Percentiles rank a stretch among this genome's conserved stretches.
phyloP scores from a whole-genome alignment of 2,888 invertebrate species.

The Ormyrus nitidulus region DNA sequence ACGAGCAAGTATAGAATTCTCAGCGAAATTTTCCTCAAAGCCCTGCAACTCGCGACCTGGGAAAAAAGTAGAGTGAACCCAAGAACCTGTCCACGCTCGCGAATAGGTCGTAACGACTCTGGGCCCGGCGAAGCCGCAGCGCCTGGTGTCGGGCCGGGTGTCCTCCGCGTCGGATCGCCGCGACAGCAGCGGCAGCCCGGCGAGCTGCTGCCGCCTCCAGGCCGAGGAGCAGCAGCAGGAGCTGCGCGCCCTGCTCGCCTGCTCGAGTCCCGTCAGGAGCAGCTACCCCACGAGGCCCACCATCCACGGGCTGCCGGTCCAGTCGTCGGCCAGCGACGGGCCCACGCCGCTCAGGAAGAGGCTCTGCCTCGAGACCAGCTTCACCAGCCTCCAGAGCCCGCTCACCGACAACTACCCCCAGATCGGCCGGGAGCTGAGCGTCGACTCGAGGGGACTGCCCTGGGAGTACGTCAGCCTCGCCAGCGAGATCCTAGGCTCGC shows the following conservation, averaged over 20 bases:
- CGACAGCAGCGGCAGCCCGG: slow-evolving; percentile 63
- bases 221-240: slow-evolving; percentile 68
- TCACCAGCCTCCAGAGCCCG: slow-evolving; percentile 82
- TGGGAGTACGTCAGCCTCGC: slow-evolving; percentile 77
- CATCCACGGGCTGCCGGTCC: slow-evolving; percentile 1
- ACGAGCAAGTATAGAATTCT: too few relatives aligned
- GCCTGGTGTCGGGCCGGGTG: slow-evolving; percentile 73
- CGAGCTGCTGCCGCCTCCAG: slow-evolving; percentile 71
- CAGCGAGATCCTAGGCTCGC: slow-evolving; percentile 64
- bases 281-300: slow-evolving; percentile 59
- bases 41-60: too few relatives aligned
- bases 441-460: slow-evolving; percentile 73
- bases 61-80: too few relatives aligned
- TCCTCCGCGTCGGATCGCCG: slow-evolving; percentile 70
- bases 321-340: slow-evolving; percentile 35
- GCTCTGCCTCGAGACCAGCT: slow-evolving; percentile 85
- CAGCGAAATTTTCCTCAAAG: too few relatives aligned
- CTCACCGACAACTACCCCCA: slow-evolving; percentile 69
- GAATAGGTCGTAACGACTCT: slow-evolving; percentile 85
- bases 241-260: slow-evolving; percentile 75
- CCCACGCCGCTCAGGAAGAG: slow-evolving; percentile 72
- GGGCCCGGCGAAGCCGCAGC: slow-evolving; percentile 88
- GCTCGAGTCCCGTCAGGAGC: slow-evolving; percentile 77
- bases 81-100: neutral
- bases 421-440: slow-evolving; percentile 71